Evolutionary conservation across 2,888 invertebrate species (phyloP).

Genomic region (Andrena hattorfiana): DNA sequence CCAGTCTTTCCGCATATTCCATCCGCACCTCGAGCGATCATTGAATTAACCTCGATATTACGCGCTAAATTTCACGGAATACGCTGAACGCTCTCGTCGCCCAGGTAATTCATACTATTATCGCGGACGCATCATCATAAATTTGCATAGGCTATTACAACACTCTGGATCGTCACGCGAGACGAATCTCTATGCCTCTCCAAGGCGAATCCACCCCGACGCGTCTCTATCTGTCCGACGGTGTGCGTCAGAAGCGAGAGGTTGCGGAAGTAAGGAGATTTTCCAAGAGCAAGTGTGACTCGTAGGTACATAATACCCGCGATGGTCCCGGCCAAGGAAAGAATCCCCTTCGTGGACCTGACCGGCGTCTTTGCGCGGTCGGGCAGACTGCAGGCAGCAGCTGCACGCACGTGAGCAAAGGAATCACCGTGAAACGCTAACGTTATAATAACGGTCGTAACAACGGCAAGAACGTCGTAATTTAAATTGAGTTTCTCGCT

Average conservation of each 20-base stretch:
- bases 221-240: conserved; percentile 5
- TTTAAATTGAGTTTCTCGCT: conserved; percentile 81
- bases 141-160: conserved; percentile 79
- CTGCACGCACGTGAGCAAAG: conserved; percentile 58
- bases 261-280: neutral
- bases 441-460: conserved; percentile 77
- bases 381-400: neutral
- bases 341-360: neutral
- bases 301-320: too few species aligned
- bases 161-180: conserved; percentile 70
- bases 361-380: neutral
- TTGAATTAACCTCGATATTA: conserved; percentile 51
- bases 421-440: conserved; percentile 74
- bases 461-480: conserved; percentile 75
- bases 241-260: neutral
- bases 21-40: conserved; percentile 29
- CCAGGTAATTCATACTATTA: conserved; percentile 45
- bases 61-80: conserved; percentile 57
- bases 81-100: conserved; percentile 39
- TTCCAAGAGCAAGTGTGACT: neutral
- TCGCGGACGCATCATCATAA: conserved; percentile 77
- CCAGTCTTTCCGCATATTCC: conserved; percentile 1
- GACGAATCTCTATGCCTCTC: conserved; percentile 53
- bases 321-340: neutral
- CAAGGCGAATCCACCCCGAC: conserved; percentile 22